Percentiles rank a stretch among this genome's conserved stretches.
phyloP scores from a whole-genome alignment of 2,888 invertebrate species.

The Lampropteryx suffumata region DNA sequence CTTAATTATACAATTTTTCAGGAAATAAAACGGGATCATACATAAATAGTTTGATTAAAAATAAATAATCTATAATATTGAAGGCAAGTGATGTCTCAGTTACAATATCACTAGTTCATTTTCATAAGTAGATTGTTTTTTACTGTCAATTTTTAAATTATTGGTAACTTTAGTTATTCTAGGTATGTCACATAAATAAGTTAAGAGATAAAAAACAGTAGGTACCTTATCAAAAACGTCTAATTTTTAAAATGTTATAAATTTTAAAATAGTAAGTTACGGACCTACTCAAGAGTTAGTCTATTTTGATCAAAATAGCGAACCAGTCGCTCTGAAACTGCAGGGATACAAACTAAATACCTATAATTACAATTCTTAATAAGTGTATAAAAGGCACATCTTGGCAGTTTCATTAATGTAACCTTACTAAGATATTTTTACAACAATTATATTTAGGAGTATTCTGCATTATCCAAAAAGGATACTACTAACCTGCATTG shows the following conservation, averaged over 20 bases:
- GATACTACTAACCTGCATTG: conserved; percentile 36
- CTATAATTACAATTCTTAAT: conserved; percentile 47
- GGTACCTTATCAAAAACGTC: conserved; percentile 46
- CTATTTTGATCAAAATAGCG: conserved; percentile 61
- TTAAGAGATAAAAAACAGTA: conserved; percentile 66
- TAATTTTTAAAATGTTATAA: conserved; percentile 29
- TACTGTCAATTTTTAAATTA: conserved; percentile 58
- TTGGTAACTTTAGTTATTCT: conserved; percentile 77
- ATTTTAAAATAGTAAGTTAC: conserved; percentile 6
- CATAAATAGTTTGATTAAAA: conserved; percentile 59
- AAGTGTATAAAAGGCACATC: conserved; percentile 78
- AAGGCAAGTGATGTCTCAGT: conserved; percentile 67
- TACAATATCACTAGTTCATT: conserved; percentile 39
- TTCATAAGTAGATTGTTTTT: conserved; percentile 22
- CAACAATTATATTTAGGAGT: conserved; percentile 70
- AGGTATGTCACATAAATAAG: conserved; percentile 77
- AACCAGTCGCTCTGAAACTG: conserved; percentile 70
- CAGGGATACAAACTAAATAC: conserved; percentile 43
- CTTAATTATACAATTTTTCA: conserved; percentile 68
- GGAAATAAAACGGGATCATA: conserved; percentile 53
- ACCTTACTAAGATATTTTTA: conserved; percentile 57
- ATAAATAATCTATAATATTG: conserved; percentile 65
- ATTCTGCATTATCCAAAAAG: conserved; percentile 43
- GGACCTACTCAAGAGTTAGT: conserved; percentile 31
- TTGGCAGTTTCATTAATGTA: conserved; percentile 72